These are phyloP conservation scores for Leptopilina clavipes DNA, from an alignment of 1,140 invertebrate species.

Conservation along the genomic window DNA sequence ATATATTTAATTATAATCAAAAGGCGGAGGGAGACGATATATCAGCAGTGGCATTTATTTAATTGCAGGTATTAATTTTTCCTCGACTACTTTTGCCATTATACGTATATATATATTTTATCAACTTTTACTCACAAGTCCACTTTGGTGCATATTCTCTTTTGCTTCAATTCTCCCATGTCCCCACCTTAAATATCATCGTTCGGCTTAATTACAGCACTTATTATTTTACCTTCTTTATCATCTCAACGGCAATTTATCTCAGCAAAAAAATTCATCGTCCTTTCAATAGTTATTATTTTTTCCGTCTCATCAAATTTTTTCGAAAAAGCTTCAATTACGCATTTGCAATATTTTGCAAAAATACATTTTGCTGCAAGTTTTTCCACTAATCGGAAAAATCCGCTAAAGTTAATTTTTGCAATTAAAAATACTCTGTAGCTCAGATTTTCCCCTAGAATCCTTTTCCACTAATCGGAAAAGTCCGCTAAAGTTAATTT, in stretches of 20 bases:
- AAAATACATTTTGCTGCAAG: too few relatives aligned
- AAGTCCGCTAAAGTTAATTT: too few relatives aligned
- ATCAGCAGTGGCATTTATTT: slow-evolving; percentile 21
- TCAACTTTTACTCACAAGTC: slow-evolving; percentile 11
- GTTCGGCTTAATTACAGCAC: slow-evolving; percentile 10
- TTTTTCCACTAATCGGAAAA: too few relatives aligned
- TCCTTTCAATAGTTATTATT: too few relatives aligned
- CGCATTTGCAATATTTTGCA: too few relatives aligned
- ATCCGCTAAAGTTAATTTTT: too few relatives aligned
- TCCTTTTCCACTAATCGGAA: too few relatives aligned
- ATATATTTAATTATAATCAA: slow-evolving; percentile 27
- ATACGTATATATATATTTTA: slow-evolving; percentile 11
- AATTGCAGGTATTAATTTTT: slow-evolving; percentile 26
- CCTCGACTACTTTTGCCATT: slow-evolving; percentile 2
- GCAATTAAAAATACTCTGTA: too few relatives aligned
- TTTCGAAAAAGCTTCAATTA: too few relatives aligned
- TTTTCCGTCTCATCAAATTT: too few relatives aligned
- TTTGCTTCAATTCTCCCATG: neutral
- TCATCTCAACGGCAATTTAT: neutral
- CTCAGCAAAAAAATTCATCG: too few relatives aligned
- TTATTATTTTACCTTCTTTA: slow-evolving; percentile 26
- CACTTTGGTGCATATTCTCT: neutral
- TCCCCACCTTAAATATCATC: neutral
- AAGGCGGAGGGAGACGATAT: slow-evolving; percentile 25
- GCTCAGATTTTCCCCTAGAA: too few relatives aligned